Percentiles rank a stretch among this genome's conserved stretches.
phyloP scores from a whole-genome alignment of 2,888 invertebrate species.

The Cataglyphis altisquamis region DNA sequence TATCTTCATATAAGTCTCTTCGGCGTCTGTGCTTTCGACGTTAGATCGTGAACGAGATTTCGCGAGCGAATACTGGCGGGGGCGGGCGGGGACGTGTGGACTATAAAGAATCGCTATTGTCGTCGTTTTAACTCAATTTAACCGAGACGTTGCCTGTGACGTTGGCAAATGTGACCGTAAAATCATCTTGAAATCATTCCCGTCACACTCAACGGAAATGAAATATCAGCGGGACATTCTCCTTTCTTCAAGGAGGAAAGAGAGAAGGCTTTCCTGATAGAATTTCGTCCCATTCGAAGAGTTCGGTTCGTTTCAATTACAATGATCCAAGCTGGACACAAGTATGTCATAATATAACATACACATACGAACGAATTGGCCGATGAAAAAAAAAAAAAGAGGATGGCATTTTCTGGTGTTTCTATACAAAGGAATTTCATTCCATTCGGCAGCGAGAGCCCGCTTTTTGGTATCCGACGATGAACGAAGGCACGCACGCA shows the following conservation, averaged over 20 bases:
- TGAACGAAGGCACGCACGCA: slow-evolving; percentile 48
- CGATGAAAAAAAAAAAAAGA: slow-evolving; percentile 9
- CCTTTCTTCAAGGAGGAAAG: background rate
- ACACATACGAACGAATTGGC: background rate
- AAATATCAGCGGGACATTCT: slow-evolving; percentile 57
- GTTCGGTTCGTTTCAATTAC: slow-evolving; percentile 70
- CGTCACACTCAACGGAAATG: slow-evolving; percentile 57
- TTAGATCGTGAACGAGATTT: background rate
- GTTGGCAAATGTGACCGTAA: slow-evolving; percentile 16
- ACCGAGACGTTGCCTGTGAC: slow-evolving; percentile 12
- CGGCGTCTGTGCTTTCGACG: background rate
- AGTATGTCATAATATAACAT: slow-evolving; percentile 52
- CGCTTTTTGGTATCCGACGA: slow-evolving; percentile 62
- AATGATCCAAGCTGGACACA: slow-evolving; percentile 68
- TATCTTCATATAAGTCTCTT: slow-evolving; percentile 32
- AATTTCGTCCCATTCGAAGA: slow-evolving; percentile 60
- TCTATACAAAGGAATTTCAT: slow-evolving; percentile 73
- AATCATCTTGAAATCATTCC: slow-evolving; percentile 49
- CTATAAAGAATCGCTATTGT: slow-evolving; percentile 33
- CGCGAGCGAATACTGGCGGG: background rate
- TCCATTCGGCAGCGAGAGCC: slow-evolving; percentile 61
- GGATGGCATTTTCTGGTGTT: slow-evolving; percentile 60
- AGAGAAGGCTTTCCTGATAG: slow-evolving; percentile 56
- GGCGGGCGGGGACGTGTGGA: background rate
- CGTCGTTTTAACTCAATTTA: slow-evolving; percentile 37